These are phyloP conservation scores for Umimayanthus kanabou DNA, from an alignment of 92 coral and sea anemone species.

Conservation along the genomic window DNA sequence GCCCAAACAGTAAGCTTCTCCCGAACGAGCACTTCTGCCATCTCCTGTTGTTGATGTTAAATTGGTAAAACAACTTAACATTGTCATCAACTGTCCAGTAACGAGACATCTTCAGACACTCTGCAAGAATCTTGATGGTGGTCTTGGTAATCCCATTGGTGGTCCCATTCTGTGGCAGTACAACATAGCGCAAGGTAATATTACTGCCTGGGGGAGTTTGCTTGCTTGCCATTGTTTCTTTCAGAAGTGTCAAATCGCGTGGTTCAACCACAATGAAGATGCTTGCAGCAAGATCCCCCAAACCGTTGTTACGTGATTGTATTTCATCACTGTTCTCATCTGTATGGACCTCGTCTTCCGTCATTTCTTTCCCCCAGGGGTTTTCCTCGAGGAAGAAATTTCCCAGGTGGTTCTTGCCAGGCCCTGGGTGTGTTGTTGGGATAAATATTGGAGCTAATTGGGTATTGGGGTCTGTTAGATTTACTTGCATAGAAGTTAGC, in stretches of 20 bases:
- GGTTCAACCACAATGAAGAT: constrained; percentile 57
- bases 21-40: constrained; percentile 55
- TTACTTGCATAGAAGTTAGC: neutral
- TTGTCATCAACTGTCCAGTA: constrained; percentile 67
- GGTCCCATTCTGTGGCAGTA: constrained; percentile 51
- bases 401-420: constrained; percentile 33
- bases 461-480: constrained; percentile 34
- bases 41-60: constrained; percentile 36
- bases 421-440: constrained; percentile 60
- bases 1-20: constrained; percentile 54
- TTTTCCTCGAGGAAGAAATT: constrained; percentile 56
- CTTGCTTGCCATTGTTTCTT: constrained; percentile 10
- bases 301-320: neutral
- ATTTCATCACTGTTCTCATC: neutral
- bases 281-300: constrained; percentile 25
- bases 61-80: constrained; percentile 41
- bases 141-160: constrained; percentile 57
- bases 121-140: constrained; percentile 54
- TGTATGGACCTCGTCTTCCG: neutral
- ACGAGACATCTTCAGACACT: constrained; percentile 33
- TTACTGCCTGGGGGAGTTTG: constrained; percentile 34
- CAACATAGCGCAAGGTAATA: constrained; percentile 45
- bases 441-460: constrained; percentile 60
- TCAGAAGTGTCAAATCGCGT: constrained; percentile 22
- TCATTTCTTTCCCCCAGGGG: constrained; percentile 48